Evolutionary conservation across 1,140 invertebrate species (phyloP), one percentile per base, ranked within the genome.

Genomic region (Antheraea mylitta): DNA sequence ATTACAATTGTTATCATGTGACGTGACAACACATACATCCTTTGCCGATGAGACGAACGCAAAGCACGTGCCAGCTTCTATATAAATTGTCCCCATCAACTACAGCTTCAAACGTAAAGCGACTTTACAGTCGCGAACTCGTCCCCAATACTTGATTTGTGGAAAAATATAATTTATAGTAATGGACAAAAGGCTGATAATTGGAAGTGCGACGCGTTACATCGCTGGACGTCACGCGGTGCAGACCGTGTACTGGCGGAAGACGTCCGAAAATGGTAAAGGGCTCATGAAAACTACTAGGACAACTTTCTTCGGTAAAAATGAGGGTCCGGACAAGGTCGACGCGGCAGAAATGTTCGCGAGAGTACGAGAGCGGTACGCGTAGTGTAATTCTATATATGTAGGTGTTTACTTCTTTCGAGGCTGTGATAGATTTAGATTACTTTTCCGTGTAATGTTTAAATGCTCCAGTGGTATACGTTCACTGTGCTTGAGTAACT

Each of bases 161-260:
- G 68, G 58, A 42, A 70, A 66, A 72, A 59, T 67, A 68, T 69
- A 45, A 38, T 53, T 59, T 30, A 59, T 70, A 36, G 61, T 79
- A 81, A 92, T 92, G 89, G 89, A 92, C 74, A 94, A 93, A 70
- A 85, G 90, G 68, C 81, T 88, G 38, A 75, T 94, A 62, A 92
- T 95, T 10, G 93, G 95, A 72, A 93, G 94, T 73, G 94, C 95
- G 7, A 94, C 94, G 6, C 93, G 95, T 53, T 96, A 94, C 79
- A 94, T 96, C 67, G 94, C 94, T 48, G 95, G 95, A 53, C 93
- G 94, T 69, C 94, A 96, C 74, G 95, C 95, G 2, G 93, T 95
- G 18, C 95, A 96, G 75, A 96, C 95, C 0, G 94, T 96, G 1
- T 96, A 96, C 74, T 96, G 95, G 95, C 92, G 95, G 72, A 92